Evolutionary conservation across 2,113 vertebrate genomes (phyloP).

Genomic region (Anarhynchus alexandrinus): DNA sequence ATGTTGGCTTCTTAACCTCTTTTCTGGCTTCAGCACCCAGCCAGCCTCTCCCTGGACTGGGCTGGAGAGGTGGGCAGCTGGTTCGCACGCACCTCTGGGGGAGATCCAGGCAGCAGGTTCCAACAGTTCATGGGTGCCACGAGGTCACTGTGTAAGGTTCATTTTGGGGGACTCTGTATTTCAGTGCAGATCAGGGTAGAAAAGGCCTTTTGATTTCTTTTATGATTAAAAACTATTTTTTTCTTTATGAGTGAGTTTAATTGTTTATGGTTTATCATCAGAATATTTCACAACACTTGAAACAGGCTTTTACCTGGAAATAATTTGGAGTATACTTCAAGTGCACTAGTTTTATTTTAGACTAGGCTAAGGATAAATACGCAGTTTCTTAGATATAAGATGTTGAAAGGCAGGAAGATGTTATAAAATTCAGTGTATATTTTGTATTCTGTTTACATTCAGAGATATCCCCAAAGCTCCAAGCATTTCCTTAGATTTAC

Average conservation of each 20-base stretch:
- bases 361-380: neutral
- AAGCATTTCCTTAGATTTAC: slow-evolving; percentile 15
- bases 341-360: neutral
- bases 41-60: neutral
- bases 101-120: neutral
- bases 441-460: slow-evolving; percentile 39
- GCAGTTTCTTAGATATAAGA: neutral
- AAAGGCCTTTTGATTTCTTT: neutral
- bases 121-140: neutral
- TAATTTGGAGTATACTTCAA: neutral
- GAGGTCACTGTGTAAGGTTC: neutral
- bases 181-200: neutral
- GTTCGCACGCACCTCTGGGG: no score
- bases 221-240: neutral
- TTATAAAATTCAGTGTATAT: slow-evolving; percentile 8
- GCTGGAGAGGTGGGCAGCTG: neutral
- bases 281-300: neutral
- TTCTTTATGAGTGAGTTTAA: neutral
- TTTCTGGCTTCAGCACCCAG: neutral
- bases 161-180: neutral
- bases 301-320: neutral
- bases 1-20: neutral
- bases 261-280: neutral
- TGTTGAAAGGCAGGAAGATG: neutral
- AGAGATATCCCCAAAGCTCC: neutral